Evolutionary conservation across 2,113 vertebrate species (phyloP).

Genomic region (Zapus hudsonius): DNA sequence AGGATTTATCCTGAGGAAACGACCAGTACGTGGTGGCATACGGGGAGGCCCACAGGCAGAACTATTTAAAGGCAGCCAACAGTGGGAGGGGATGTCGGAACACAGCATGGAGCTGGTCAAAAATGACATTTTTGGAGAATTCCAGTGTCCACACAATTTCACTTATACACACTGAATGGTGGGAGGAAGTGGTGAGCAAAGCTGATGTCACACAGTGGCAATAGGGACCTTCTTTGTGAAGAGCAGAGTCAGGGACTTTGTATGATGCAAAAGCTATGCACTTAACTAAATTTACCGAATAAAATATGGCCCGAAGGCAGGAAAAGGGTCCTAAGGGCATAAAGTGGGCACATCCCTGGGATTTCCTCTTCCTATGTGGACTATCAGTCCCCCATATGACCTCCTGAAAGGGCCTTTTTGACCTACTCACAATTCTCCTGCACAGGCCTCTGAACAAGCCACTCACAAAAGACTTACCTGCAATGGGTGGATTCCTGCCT

Average conservation of each 20-base stretch:
- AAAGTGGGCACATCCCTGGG: not conserved
- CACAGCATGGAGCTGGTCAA: fast-evolving
- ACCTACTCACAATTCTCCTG: not conserved
- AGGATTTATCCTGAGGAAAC: not conserved
- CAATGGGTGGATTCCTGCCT: not conserved
- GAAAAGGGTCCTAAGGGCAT: not conserved
- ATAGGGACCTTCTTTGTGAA: too few species aligned
- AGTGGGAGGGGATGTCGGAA: fast-evolving
- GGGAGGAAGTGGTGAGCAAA: too few species aligned
- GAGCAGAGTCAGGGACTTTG: too few species aligned
- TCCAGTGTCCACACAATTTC: fast-evolving
- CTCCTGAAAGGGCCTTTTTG: not conserved
- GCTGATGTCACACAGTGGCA: too few species aligned
- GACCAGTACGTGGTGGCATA: too few species aligned
- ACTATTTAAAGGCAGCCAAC: fast-evolving
- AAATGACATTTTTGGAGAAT: not conserved
- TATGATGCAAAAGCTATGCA: fast-evolving
- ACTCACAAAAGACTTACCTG: not conserved
- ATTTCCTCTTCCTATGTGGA: not conserved
- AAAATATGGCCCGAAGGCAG: not conserved
- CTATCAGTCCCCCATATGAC: not conserved
- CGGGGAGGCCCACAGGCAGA: not conserved
- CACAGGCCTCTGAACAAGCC: not conserved
- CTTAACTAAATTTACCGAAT: not conserved
- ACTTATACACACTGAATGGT: fast-evolving